Evolutionary conservation across 2,888 invertebrate genomes (phyloP).

Genomic region (Tiliacea citrago): DNA sequence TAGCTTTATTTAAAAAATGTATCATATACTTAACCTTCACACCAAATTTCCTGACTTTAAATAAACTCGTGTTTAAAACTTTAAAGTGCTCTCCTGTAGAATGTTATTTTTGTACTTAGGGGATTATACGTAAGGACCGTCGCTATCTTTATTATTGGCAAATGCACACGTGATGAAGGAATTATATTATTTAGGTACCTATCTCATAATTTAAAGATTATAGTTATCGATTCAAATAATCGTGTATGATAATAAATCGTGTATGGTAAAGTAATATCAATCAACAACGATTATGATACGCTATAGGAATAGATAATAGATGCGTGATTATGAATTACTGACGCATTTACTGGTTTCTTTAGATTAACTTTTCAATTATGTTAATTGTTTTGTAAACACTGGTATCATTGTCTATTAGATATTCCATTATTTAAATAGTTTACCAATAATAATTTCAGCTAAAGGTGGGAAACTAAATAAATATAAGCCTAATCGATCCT

Average conservation of each 20-base stretch:
- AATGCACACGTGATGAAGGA: conserved; percentile 6
- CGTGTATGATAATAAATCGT: conserved; percentile 24
- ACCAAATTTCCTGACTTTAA: too few species aligned
- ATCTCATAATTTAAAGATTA: conserved; percentile 18
- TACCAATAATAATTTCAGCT: neutral
- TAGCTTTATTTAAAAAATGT: too few species aligned
- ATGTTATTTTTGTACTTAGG: too few species aligned
- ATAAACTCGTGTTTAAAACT: too few species aligned
- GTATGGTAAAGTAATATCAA: conserved; percentile 16
- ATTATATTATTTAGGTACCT: conserved; percentile 13
- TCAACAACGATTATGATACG: conserved; percentile 37
- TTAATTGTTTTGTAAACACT: conserved; percentile 18
- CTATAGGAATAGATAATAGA: conserved; percentile 1
- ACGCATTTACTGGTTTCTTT: neutral
- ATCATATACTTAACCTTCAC: too few species aligned
- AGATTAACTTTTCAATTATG: neutral
- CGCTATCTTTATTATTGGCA: neutral
- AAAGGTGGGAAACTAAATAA: neutral
- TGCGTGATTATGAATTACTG: conserved; percentile 14
- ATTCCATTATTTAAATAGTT: neutral
- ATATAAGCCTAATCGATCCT: neutral
- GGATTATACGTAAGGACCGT: too few species aligned
- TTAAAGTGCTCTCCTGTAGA: too few species aligned
- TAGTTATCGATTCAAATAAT: conserved; percentile 12
- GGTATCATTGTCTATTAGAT: neutral